Evolutionary conservation across 2,797 vertebrate genomes (phyloP), one percentile per base, ranked within the genome.

Genomic region (Gephyroberyx darwinii): DNA sequence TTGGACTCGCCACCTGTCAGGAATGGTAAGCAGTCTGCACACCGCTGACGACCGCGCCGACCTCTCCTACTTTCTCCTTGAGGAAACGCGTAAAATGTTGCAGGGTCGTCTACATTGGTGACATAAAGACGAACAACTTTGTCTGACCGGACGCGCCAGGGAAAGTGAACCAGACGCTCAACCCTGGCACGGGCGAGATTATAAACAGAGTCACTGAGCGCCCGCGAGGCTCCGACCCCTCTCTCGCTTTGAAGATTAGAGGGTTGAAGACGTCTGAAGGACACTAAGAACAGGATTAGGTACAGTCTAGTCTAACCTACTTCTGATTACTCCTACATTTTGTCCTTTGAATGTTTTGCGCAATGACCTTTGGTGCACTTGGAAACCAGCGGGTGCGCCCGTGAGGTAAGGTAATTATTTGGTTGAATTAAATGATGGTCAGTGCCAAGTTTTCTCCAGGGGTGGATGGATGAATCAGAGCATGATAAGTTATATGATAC

Each of bases 321-420:
- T 88, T 88, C 65, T 81, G 81, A 64, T 78, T 71, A 82, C 75
- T 84, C 64, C 69, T 22, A 37, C 69, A 71, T 80, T 72, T 76
- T 71, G 75, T 89, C 86, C 74, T 82, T 76, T 82, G 78, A 85
- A 88, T 67, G 80, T 84, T 26, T 83, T 87, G 77, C 87, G 78
- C 88, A 87, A 89, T 91, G 90, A 91, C 88, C 88, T 89, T 84
- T 84, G 84, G 81, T 74, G 86, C 83, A 87, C 86, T 89, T 90
- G 87, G 89, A 82, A 80, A 88, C 80, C 71, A 79, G 59, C 77
- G 81, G 65, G 61, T 74, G 80, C 74, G 71, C 60, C 78, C 20
- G 22, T 86, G 62, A 92, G 90, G 91, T 92, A 88, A 90, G 84
- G 3, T 50, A 48, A 12, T 26, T 47, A 57, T 48, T 54, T 22